A percentile compares a stretch with the other conserved stretches of the same genome.
Conservation (phyloP, 2,113 vertebrate genomes). For the Haplotaxodon microlepis region DNA sequence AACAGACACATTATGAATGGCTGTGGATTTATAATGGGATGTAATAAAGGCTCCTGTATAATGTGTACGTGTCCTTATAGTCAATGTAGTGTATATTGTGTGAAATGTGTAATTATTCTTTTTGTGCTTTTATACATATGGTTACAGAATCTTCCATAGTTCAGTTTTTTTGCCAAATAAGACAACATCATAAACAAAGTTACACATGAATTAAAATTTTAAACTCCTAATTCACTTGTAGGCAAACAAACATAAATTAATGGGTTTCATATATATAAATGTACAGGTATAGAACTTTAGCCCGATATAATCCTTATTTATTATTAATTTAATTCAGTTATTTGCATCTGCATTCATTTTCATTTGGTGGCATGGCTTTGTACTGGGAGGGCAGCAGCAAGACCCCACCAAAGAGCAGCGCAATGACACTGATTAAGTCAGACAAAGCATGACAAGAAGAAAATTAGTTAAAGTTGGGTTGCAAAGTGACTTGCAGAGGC, state of each 20-base stretch:
- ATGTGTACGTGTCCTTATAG: not conserved
- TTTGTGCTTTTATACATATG: not conserved
- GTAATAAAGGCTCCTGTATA: not conserved
- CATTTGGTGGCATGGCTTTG: not conserved
- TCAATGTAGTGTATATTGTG: not conserved
- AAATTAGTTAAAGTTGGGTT: not conserved
- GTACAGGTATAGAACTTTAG: not conserved
- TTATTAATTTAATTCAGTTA: not conserved
- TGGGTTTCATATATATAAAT: not conserved
- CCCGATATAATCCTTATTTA: rapidly evolving
- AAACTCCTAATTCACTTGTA: not conserved
- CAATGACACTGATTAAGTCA: not conserved
- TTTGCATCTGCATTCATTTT: not conserved
- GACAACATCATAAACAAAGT: not conserved
- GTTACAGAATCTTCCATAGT: not conserved
- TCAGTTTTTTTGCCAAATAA: not conserved
- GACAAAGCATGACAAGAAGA: not conserved
- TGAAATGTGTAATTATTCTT: not conserved
- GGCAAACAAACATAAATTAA: not conserved
- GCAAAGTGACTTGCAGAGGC: not conserved
- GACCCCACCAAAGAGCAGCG: not conserved
- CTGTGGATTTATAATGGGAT: not conserved
- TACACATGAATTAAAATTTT: not conserved
- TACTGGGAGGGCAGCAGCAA: not conserved
- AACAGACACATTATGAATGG: not conserved